Conservation (phyloP, 2,797 vertebrate species). For the Pygocentrus nattereri region DNA sequence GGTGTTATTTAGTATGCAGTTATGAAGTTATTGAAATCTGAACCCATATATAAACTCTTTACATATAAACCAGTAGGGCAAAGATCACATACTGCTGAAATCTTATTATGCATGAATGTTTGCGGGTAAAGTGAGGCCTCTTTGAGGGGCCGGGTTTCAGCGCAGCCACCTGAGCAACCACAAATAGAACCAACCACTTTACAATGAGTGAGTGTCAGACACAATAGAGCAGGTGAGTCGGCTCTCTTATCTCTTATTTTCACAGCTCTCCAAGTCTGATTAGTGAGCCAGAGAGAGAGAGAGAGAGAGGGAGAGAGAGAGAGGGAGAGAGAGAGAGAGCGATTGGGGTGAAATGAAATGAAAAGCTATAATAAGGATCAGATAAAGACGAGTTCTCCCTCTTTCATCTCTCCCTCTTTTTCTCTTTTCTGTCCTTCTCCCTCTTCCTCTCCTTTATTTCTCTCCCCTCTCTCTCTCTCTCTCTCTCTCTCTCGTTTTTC, state of each 20-base stretch:
- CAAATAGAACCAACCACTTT: neutral
- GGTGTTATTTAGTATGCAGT: too few relatives aligned
- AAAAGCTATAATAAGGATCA: slow-evolving; percentile 35
- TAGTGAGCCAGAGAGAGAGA: neutral
- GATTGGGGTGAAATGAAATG: neutral
- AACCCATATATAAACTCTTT: too few relatives aligned
- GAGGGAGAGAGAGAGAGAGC: neutral
- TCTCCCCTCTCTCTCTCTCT: neutral
- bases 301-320: neutral
- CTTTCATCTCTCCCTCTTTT: too few relatives aligned
- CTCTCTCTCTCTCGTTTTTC: neutral
- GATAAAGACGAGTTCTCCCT: slow-evolving; percentile 38
- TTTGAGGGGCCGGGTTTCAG: neutral
- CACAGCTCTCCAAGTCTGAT: slow-evolving; percentile 36
- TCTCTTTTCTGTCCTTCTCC: too few relatives aligned
- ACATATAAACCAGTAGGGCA: neutral
- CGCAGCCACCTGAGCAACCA: neutral
- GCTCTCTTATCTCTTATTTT: slow-evolving; percentile 45
- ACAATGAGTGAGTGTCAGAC: slow-evolving; percentile 6
- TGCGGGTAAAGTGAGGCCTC: neutral
- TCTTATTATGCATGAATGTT: neutral
- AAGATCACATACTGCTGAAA: neutral
- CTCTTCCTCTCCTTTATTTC: neutral
- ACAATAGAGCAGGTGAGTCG: slow-evolving; percentile 50
- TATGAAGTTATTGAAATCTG: too few relatives aligned